Evolutionary conservation across 2,113 vertebrate genomes (phyloP).

Genomic region (Euleptes europaea): DNA sequence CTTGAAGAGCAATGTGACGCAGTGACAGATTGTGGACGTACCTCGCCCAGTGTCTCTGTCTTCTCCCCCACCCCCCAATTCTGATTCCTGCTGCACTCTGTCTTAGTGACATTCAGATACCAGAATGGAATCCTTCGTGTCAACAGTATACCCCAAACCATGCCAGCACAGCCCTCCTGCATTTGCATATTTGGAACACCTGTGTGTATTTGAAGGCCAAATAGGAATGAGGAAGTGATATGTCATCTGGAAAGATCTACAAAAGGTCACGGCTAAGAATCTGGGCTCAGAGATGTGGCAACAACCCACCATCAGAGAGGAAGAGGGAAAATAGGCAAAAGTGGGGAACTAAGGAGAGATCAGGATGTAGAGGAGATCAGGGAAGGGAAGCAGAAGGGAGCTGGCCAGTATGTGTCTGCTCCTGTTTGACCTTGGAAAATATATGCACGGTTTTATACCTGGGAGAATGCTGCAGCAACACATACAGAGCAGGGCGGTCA

Average conservation of each 20-base stretch:
- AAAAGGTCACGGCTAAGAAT: neutral
- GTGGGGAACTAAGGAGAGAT: neutral
- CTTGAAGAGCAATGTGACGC: neutral
- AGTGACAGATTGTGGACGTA: too few species aligned
- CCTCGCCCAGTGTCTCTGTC: neutral
- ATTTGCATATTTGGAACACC: slow-evolving; percentile 14
- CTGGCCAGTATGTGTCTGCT: neutral
- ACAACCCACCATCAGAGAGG: neutral
- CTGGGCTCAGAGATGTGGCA: neutral
- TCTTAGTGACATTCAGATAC: neutral
- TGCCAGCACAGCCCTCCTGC: neutral
- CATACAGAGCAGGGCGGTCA: neutral
- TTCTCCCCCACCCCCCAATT: neutral
- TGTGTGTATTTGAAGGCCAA: neutral
- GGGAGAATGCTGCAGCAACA: neutral
- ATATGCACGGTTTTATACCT: neutral
- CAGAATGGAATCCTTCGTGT: neutral
- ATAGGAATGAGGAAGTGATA: neutral
- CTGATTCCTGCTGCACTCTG: neutral
- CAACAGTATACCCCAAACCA: neutral
- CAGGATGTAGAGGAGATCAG: too few species aligned
- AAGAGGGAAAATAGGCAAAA: neutral
- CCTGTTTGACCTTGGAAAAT: slow-evolving; percentile 10
- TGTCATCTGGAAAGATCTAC: too few species aligned
- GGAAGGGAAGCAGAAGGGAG: neutral